phyloP scores from a whole-genome alignment of 2,797 vertebrate genomes.

The Phyllotis vaccarum region DNA sequence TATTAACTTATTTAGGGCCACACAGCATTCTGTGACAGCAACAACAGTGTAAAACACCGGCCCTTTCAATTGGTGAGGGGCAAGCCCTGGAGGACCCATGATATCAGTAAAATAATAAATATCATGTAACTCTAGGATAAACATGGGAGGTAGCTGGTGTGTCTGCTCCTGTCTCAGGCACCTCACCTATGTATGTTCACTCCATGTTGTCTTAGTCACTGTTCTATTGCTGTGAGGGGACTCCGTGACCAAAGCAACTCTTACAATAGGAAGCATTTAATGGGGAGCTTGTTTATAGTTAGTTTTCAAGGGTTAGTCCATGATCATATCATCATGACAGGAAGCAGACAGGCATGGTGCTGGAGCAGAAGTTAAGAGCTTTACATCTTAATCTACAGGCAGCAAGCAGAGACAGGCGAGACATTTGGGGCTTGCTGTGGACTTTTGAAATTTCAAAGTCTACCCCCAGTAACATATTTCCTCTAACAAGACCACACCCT shows the following conservation, averaged over 20 bases:
- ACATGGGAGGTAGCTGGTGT: background rate
- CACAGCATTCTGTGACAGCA: background rate
- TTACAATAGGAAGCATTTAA: background rate
- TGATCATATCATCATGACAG: background rate
- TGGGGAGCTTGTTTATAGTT: background rate
- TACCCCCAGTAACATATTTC: background rate
- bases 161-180: background rate
- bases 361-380: background rate
- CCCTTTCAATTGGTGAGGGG: background rate
- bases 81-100: background rate
- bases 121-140: background rate
- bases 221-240: background rate
- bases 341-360: background rate
- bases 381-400: background rate
- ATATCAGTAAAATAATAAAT: background rate
- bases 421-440: background rate
- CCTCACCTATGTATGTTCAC: background rate
- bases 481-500: background rate
- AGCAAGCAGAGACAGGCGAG: background rate
- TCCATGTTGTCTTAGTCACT: background rate
- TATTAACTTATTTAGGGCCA: constrained; percentile 14
- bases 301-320: background rate
- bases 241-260: background rate
- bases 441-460: background rate
- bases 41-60: background rate